Evolutionary conservation across 2,797 vertebrate species (phyloP), one percentile per base, ranked within the genome.

Genomic region (Molothrus aeneus): DNA sequence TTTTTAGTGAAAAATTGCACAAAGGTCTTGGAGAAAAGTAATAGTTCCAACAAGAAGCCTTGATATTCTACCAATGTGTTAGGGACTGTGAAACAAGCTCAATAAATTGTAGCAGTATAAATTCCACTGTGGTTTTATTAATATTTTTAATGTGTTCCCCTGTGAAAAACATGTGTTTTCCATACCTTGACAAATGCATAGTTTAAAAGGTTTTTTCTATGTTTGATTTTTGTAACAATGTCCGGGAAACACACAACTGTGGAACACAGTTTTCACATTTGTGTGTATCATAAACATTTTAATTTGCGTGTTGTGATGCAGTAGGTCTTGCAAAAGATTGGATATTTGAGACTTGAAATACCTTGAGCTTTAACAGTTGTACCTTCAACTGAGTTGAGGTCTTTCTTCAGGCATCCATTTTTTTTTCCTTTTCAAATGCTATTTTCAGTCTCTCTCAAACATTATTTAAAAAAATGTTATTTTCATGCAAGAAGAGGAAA

Each of bases 141-240:
- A 96, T 97, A 95, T 97, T 97, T 97, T 95, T 96, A 97, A 96
- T 94, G 85, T 96, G 90, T 85, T 94, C 91, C 95, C 93, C 77
- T 71, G 90, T 96, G 97, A 92, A 94, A 97, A 97, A 96, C 97
- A 98, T 94, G 38, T 97, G 96, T 97, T 97, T 97, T 95, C 96
- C 93, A 97, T 97, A 95, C 94, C 93, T 93, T 93, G 90, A 95
- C 85, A 97, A 95, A 96, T 85, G 60, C 90, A 82, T 66, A 63
- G 40, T 89, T 96, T 95, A 71, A 94, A 94, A 80, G 36, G 2
- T 5, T n/a, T 90, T 82, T 82, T 63, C 36, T 80, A 1, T 57
- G 43, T 74, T 87, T 97, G 96, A 90, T 56, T 87, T 70, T 93
- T 95, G 82, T 88, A 93, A 63, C 88, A 87, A 94, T 71, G 61